Conservation (phyloP, 2,888 invertebrate species). For the Synergus gifuensis region DNA sequence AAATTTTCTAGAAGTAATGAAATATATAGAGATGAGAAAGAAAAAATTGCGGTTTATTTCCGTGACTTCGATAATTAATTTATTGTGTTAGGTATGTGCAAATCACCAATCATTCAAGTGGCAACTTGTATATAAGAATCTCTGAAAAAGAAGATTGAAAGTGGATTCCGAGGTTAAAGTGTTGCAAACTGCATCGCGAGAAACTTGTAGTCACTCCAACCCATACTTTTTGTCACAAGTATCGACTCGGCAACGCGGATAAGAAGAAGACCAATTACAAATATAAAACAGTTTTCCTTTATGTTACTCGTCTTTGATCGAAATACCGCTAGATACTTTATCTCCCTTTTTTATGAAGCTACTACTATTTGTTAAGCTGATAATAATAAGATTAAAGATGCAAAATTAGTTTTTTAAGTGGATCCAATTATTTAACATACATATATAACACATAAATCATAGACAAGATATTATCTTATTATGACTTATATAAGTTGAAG, state of each 20-base stretch:
- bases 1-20: neutral
- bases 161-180: constrained; percentile 13
- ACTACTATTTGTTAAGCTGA: too few species aligned
- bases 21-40: neutral
- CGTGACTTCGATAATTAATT: neutral
- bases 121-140: neutral
- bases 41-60: neutral
- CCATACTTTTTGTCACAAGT: constrained; percentile 63
- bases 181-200: constrained; percentile 43
- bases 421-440: too few species aligned
- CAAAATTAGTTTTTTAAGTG: neutral
- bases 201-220: constrained; percentile 45
- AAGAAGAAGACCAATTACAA: constrained; percentile 73
- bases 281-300: constrained; percentile 58
- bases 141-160: neutral
- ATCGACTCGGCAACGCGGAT: constrained; percentile 66
- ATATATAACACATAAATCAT: too few species aligned
- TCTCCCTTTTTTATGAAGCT: neutral
- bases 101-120: constrained; percentile 1
- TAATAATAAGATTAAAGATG: neutral
- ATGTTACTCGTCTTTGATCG: neutral
- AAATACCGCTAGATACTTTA: neutral
- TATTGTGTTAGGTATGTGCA: neutral
- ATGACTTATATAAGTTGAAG: too few species aligned
- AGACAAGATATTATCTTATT: too few species aligned